Conservation (phyloP, 2,888 invertebrate genomes). For the Aporophyla lueneburgensis region DNA sequence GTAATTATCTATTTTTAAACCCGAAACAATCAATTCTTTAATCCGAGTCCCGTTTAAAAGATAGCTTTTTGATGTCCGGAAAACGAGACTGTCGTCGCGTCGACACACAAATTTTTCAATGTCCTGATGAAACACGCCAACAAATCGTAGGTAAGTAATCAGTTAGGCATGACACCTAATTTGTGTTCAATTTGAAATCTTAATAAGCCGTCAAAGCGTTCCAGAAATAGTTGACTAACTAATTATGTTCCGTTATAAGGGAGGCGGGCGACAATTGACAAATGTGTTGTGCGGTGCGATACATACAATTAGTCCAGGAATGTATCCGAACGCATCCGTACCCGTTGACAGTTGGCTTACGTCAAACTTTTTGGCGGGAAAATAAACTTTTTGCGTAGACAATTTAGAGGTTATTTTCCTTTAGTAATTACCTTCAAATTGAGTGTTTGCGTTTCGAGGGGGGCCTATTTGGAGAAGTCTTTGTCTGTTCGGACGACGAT, state of each 20-base stretch:
- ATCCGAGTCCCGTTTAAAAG: conserved; percentile 71
- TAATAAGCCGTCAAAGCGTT: conserved; percentile 90
- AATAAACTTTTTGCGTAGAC: conserved; percentile 77
- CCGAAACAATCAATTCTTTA: conserved; percentile 47
- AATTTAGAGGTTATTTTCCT: conserved; percentile 82
- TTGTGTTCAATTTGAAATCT: conserved; percentile 90
- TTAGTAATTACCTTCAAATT: conserved; percentile 83
- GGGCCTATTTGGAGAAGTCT: conserved; percentile 86
- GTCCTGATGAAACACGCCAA: conserved; percentile 71
- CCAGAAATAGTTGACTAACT: conserved; percentile 87
- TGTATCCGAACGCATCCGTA: conserved; percentile 83
- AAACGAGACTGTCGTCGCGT: conserved; percentile 86
- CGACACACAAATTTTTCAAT: conserved; percentile 82
- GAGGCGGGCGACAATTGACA: conserved; percentile 88
- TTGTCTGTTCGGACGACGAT: conserved; percentile 83
- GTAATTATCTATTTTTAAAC: conserved; percentile 41
- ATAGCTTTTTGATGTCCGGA: conserved; percentile 88
- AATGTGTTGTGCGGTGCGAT: conserved; percentile 87
- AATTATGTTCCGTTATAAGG: conserved; percentile 85
- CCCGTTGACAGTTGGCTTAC: conserved; percentile 77
- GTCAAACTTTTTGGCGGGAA: conserved; percentile 82
- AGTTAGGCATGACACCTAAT: conserved; percentile 89
- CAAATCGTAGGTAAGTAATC: conserved; percentile 81
- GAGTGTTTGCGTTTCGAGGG: conserved; percentile 86
- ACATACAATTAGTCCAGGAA: conserved; percentile 89